Base-by-base conservation (phyloP, 2,888 invertebrate genomes). In the Apotomis turbidana region DNA sequence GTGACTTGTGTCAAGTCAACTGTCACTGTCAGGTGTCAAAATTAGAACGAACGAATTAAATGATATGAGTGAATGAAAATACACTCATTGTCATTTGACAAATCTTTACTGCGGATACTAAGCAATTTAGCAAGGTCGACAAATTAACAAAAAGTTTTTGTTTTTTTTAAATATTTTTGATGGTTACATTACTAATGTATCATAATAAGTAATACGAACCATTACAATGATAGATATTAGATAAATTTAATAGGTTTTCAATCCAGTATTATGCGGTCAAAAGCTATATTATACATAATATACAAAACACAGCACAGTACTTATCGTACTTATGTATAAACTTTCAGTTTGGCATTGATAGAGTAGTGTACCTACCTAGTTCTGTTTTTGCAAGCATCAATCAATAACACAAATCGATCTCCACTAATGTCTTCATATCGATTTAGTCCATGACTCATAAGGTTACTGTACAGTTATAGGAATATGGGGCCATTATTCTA, bases 401-500 rank as follows among this genome's bases (percentile, higher is more conserved):
- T 69, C 49, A 62, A 62, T 44, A 69, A 61, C 13, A 8, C 36
- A 64, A 44, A 54, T 46, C 57, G 8, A 60, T 66, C 46, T 66
- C 38, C 59, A 12, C 15, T 64, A 70, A 54, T 70, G 46, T 55
- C 27, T 57, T 61, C 27, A 51, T 49, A 9, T 44, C 15, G 12
- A 69, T 69, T 64, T 55, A 44, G 36, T 15, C 49, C 61, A 27
- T 71, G 71, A 51, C 38, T 68, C 68, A 52, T 54, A 69, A 74
- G 74, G 67, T 73, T 72, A 54, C 41, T 41, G 58, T 70, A 74
- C 75, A 68, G 74, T 72, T 75, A 73, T 36, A 15, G 55, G 36
- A 63, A 63, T 52, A 69, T 51, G 74, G 63, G 74, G 76, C 74
- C 74, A 74, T 70, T 68, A 75, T 71, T 73, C 76, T 67, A 61